Evolutionary conservation across 2,888 invertebrate genomes (phyloP), one percentile per base, ranked within the genome.

Genomic region (Gisinianus flammeolus): DNA sequence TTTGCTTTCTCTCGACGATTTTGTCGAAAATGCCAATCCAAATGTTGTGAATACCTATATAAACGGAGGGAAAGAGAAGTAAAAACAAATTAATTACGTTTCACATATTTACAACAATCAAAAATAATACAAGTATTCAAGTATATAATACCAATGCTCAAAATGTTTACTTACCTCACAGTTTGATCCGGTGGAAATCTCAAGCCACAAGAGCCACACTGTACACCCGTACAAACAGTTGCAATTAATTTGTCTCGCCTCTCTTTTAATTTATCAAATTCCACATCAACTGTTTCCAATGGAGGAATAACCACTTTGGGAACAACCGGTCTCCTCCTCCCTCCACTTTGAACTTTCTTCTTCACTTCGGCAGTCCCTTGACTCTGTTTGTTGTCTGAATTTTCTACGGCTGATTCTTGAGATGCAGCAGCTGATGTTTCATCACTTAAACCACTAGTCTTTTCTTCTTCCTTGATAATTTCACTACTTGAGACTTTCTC

Each of bases 11-110:
- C 96, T 76, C 93, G 90, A 1, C 96, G 89, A 89, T 98, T 98
- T 87, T 96, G 95, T 0, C 96, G 89, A 89, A 98, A 98, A 89
- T 99, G 99, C 98, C 98, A 98, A 89, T 99, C 98, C 79, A 98
- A 90, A 88, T 99, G 99, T 87, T 95, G 94, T 85, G 88, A 86
- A 88, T 98, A 98, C 79, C 93, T 92, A 84, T 93, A 93, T 19
- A 28, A 22, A 74, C 12, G 16, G 19, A 44, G 8, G 19, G 35
- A 44, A 44, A 44, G 12, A 44, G 16, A 6, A 44, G 5, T 35
- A 6, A 58, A 26, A 1, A 56, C 26, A 22, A 56, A 26, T 1
- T 33, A 26, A 30, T 31, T 12, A 26, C 66, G 28, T 28, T n/a
- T n/a, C n/a, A 6, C 2, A 44, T 44, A 19, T 44, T 44, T 2